Conservation (phyloP, 2,797 vertebrate species). For the Podarcis siculus region DNA sequence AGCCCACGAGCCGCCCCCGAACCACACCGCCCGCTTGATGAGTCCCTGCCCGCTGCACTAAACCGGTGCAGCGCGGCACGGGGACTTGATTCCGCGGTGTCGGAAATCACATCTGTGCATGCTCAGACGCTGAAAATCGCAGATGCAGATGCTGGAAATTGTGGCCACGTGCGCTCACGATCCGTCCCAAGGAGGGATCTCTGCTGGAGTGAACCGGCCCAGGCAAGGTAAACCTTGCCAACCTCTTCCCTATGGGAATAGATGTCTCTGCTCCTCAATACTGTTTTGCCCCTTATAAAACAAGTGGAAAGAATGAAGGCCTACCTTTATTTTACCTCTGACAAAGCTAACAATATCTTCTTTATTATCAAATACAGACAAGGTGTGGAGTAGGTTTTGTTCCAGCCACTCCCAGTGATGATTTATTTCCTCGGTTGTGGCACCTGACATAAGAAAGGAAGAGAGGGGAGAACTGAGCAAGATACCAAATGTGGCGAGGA, state of each 20-base stretch:
- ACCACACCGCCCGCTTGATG: accelerated
- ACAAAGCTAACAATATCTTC: conserved; percentile 93
- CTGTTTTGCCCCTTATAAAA: background rate
- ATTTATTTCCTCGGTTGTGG: conserved; percentile 90
- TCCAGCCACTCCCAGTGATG: conserved; percentile 97
- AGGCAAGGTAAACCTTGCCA: no score
- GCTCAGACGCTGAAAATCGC: no score
- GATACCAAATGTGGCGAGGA: conserved; percentile 6
- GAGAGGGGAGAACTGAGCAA: conserved; percentile 25
- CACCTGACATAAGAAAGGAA: conserved; percentile 79
- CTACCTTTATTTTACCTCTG: conserved; percentile 95
- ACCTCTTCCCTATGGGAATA: background rate
- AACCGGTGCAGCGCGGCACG: accelerated
- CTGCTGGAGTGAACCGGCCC: no score
- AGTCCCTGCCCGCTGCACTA: no score
- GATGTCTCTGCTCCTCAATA: background rate
- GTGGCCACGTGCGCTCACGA: no score
- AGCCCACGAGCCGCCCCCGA: no score
- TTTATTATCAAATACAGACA: conserved; percentile 97
- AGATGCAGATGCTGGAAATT: no score
- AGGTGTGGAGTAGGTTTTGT: conserved; percentile 91
- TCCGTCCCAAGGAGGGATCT: no score
- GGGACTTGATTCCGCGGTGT: no score
- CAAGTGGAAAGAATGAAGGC: background rate
- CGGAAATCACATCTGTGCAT: no score